Percentiles rank a stretch among this genome's conserved stretches.
Conservation (phyloP, 2,113 vertebrate genomes). For the Plecturocebus donacophilus region DNA sequence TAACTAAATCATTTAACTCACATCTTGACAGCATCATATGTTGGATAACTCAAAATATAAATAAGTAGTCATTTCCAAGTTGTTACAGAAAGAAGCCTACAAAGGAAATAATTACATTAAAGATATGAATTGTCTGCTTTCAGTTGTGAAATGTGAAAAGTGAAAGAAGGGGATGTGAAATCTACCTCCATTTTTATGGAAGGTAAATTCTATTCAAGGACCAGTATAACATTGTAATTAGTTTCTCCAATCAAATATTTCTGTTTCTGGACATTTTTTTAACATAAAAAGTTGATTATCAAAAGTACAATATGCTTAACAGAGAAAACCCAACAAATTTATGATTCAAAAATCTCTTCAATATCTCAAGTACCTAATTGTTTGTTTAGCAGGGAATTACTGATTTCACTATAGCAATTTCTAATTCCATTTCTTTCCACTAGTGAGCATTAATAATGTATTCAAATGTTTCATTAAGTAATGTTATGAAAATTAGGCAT, state of each 20-base stretch:
- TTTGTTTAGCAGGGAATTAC: neutral
- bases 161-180: neutral
- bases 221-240: neutral
- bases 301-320: neutral
- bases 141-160: neutral
- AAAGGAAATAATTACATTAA: neutral
- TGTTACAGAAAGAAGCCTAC: neutral
- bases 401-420: neutral
- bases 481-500: neutral
- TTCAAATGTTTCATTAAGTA: neutral
- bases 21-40: neutral
- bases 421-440: neutral
- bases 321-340: neutral
- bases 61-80: neutral
- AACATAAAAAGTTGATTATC: neutral
- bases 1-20: neutral
- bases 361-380: neutral
- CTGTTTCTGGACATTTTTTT: neutral
- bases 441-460: neutral
- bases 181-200: neutral
- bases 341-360: neutral
- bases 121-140: neutral
- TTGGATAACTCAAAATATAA: neutral
- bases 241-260: neutral
- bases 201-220: neutral